Evolutionary conservation across 2,113 vertebrate species (phyloP), one percentile per base, ranked within the genome.

Genomic region (Psephotus haematonotus): DNA sequence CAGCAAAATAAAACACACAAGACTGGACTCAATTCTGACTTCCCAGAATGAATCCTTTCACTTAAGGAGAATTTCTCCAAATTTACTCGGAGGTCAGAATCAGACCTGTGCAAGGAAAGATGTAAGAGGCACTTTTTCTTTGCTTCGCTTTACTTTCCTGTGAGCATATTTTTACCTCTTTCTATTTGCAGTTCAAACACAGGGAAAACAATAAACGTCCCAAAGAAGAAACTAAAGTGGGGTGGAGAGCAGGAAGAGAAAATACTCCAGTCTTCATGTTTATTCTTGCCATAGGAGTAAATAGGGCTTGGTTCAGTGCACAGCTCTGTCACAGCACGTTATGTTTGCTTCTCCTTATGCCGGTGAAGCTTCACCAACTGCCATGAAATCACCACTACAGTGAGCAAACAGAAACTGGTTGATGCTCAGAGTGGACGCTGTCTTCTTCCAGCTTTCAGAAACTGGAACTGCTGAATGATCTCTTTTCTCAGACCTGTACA

Each of bases 1-100:
- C 89, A 91, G 55, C 47, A 95, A 95, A 93, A 94, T 92, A 97
- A 93, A 97, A 80, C 68, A 64, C 35, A 85, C 39, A 87, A 37
- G 67, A 67, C 20, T 60, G 55, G 71, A 69, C 74, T 78, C 43
- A 81, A 7, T 88, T 80, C 63, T 88, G 80, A 81, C 71, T 93
- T 86, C 67, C 52, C 83, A 88, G 79, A 95, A 95, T 84, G 75
- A 92, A 65, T 74, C 63, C 44, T 71, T 88, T 92, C 63, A 94
- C 63, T 78, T 74, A 67, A 93, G 50, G 24, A 49, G 55, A 68
- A 55, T 92, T 76, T 46, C 20, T 93, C n/a, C 49, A 46, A 33
- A 69, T 91, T 95, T 92, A 92, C 52, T 86, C 70, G 0, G 49
- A 91, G 72, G 91, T 90, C 71, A 93, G 86, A 82, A 85, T 95